Base-by-base conservation (phyloP, 2,113 vertebrate genomes). In the Periophthalmodon schlosseri region DNA sequence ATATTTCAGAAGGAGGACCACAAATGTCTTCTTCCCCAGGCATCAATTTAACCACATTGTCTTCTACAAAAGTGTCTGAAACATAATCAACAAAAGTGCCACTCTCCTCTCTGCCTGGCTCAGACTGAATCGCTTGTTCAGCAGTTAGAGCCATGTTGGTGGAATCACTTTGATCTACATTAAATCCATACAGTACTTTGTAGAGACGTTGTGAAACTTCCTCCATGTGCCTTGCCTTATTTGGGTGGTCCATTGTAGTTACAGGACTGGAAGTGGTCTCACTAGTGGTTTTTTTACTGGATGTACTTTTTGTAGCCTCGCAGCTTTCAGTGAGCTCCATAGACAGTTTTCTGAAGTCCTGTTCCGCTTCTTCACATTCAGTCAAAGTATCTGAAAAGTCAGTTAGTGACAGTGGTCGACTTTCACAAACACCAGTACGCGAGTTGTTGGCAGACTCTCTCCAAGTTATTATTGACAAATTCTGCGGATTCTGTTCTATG, bases 331-430 rank as follows among this genome's bases (percentile, higher is more conserved):
- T 76, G 14, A 91, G 60, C 57, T 93, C 91, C 72, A 85, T 56
- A 21, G 78, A 88, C 33, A 93, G 74, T 60, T 88, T 77, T 33
- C 52, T 82, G 46, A 94, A 94, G 77, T 94, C 91, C 70, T 82
- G 71, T 67, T 94, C 93, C 5, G 85, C 90, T 71, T 86, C 80
- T 68, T 92, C 93, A 84, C 85, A 88, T 77, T 93, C 91, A 52
- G 73, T 76, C 70, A 94, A 80, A 54, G 85, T 90, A 12, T 93
- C 86, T 56, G 74, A 93, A 89, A 92, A 94, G 85, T 94, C 91
- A 7, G 82, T 86, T 63, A 93, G 34, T 11, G 79, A 87, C 66
- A 89, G 39, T 0, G 80, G 88, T 65, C 75, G 74, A 66, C 82
- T 87, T 76, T 88, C 84, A 2, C 87, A 87, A 5, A 80, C 71